A percentile compares a stretch with the other conserved stretches of the same genome.
phyloP scores from a whole-genome alignment of 2,888 invertebrate genomes.

The Drosophila multiciliata region DNA sequence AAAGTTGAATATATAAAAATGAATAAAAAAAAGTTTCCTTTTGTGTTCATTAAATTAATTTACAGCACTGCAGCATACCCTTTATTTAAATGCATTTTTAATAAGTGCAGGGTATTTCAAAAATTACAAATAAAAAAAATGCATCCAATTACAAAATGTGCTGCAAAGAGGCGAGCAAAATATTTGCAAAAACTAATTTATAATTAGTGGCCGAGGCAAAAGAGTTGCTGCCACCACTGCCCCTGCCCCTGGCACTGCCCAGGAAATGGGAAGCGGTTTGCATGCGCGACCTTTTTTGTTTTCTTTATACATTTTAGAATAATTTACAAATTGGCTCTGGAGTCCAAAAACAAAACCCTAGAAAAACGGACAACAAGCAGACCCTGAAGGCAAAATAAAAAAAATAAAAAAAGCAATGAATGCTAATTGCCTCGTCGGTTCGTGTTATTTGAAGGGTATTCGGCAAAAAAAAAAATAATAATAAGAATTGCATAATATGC shows the following conservation, averaged over 20 bases:
- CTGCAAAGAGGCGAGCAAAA: constrained; percentile 58
- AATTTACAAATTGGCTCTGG: constrained; percentile 73
- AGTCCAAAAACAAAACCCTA: constrained; percentile 29
- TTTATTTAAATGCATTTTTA: background rate
- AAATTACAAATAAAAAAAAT: constrained; percentile 10
- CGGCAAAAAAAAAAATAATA: background rate
- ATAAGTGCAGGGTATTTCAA: background rate
- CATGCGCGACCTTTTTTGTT: constrained; percentile 69
- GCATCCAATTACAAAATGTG: constrained; percentile 32
- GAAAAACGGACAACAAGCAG: constrained; percentile 1
- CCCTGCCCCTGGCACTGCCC: background rate
- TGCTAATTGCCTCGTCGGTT: constrained; percentile 56
- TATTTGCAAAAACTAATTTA: constrained; percentile 76
- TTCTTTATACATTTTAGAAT: constrained; percentile 22
- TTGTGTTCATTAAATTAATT: no score
- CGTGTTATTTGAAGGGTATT: constrained; percentile 25
- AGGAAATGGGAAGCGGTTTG: constrained; percentile 70
- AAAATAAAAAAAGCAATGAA: constrained; percentile 32
- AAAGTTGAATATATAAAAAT: background rate
- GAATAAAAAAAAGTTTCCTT: no score
- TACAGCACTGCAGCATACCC: background rate
- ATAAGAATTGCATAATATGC: constrained; percentile 48
- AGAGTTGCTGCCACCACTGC: constrained; percentile 14
- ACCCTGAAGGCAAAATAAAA: constrained; percentile 22
- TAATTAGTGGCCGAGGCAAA: constrained; percentile 66